Evolutionary conservation across 2,888 invertebrate species (phyloP).

Genomic region (Germaria angustata): DNA sequence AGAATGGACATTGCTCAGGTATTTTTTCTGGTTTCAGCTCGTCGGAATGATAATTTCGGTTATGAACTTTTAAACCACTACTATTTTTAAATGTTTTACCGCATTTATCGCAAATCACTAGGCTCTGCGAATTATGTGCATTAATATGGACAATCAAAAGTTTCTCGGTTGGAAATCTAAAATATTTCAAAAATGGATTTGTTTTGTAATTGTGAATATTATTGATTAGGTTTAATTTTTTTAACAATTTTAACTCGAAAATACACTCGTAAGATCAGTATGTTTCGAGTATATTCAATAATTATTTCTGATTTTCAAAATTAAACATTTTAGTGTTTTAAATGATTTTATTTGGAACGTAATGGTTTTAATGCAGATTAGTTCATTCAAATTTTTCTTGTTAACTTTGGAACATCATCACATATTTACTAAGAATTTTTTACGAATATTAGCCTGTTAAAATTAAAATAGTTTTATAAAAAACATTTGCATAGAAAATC

Average conservation of each 20-base stretch:
- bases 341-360: no score
- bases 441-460: no score
- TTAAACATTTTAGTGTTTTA: no score
- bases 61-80: conserved; percentile 47
- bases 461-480: no score
- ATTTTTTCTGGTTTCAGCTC: conserved; percentile 50
- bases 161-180: conserved; percentile 44
- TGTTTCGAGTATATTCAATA: no score
- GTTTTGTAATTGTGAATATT: not conserved
- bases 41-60: conserved; percentile 39
- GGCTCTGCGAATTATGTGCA: conserved; percentile 45
- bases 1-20: conserved; percentile 52
- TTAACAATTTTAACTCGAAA: not conserved
- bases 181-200: conserved; percentile 17
- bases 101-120: conserved; percentile 56
- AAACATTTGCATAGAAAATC: no score
- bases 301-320: no score
- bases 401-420: no score
- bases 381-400: no score
- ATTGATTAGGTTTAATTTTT: not conserved
- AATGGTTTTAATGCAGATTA: no score
- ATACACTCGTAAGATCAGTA: no score
- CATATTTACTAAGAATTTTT: no score
- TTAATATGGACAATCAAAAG: conserved; percentile 43
- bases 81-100: conserved; percentile 55